phyloP scores from a whole-genome alignment of 2,113 vertebrate species.

The Pholis gunnellus region DNA sequence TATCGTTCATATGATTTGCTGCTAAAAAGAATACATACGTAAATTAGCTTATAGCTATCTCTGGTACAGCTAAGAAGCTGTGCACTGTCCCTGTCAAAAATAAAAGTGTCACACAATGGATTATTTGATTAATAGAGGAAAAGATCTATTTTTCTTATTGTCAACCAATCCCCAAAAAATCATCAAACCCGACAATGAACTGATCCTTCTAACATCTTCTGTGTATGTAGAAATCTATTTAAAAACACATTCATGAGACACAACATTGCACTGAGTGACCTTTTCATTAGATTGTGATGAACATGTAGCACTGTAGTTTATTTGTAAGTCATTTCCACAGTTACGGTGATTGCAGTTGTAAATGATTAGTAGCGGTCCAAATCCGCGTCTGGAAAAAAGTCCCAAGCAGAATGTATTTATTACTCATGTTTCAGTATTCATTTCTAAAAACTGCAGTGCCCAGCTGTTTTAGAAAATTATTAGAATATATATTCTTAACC shows the following conservation, averaged over 20 bases:
- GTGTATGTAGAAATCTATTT: background rate
- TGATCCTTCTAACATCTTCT: too few relatives aligned
- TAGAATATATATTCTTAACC: too few relatives aligned
- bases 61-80: background rate
- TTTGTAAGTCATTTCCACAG: background rate
- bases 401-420: too few relatives aligned
- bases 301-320: background rate
- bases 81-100: background rate
- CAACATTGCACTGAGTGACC: background rate
- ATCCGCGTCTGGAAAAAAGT: background rate
- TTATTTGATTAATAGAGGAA: background rate
- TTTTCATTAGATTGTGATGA: background rate
- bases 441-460: too few relatives aligned
- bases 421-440: too few relatives aligned
- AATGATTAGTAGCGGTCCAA: background rate
- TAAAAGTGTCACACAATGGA: background rate
- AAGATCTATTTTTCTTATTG: background rate
- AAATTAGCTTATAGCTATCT: background rate
- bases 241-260: background rate
- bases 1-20: slow-evolving; percentile 42
- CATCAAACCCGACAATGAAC: too few relatives aligned
- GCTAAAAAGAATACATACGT: background rate
- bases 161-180: too few relatives aligned
- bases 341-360: too few relatives aligned
- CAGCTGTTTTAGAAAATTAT: too few relatives aligned